Evolutionary conservation across 2,113 vertebrate species (phyloP), one percentile per base, ranked within the genome.

Genomic region (Porphyrio hochstetteri): DNA sequence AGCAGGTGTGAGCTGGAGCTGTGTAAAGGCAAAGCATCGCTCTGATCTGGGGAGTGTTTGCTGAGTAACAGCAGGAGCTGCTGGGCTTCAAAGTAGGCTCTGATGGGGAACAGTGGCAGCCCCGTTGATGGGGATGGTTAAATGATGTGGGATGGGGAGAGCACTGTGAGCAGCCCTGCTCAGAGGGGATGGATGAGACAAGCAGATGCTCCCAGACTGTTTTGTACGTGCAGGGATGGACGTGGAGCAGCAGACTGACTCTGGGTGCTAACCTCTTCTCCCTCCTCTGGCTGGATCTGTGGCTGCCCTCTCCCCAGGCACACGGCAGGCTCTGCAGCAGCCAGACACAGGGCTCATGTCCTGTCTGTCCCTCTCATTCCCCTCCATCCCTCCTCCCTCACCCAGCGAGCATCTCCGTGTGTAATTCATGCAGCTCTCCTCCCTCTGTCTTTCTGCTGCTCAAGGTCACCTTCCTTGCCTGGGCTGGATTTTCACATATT

Each of bases 401-500:
- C 25, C 65, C 74, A 3, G 70, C 24, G 85, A 71, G 24, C 60
- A 0, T 29, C 86, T 67, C 65, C 1, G 5, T 18, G 88, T 46
- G 74, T 52, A 13, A 59, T 83, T 74, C 83, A 42, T 10, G 82
- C 77, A 24, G 33, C 82, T 72, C 82, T 64, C 50, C 79, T 84
- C 84, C 53, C 40, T 55, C 53, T 5, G 10, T 36, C 25, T 16
- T 68, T 23, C 56, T 1, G 71, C 42, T 2, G 21, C 38, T 88
- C 88, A 97, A 97, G 96, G 96, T 97, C 96, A 97, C 96, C 96
- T 96, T 96, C 67, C 72, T 63, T 1, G 52, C 83, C 80, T 38
- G 90, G 88, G 79, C 92, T 56, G 84, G 61, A 35, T 68, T 87
- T 81, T 71, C 95, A 87, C 92, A 14, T 36, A 96, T 95, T 27